A percentile compares a stretch with the other conserved stretches of the same genome.
phyloP scores from a whole-genome alignment of 2,113 vertebrate species.

The Girardinichthys multiradiatus region DNA sequence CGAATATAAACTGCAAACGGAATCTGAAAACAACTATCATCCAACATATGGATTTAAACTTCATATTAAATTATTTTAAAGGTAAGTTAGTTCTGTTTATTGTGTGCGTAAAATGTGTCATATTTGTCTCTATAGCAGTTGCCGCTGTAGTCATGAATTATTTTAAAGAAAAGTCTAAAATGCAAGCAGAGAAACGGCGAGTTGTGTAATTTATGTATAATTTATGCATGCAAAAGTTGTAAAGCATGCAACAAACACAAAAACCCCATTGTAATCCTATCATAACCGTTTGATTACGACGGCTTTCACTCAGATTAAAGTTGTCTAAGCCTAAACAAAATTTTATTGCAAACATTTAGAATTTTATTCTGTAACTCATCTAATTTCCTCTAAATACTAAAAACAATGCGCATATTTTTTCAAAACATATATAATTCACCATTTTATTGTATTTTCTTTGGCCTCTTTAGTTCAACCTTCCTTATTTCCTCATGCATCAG shows the following conservation, averaged over 20 bases:
- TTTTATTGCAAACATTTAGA: not conserved
- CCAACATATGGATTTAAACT: constrained; percentile 32
- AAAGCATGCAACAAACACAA: not conserved
- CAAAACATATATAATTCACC: not conserved
- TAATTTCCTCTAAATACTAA: not conserved
- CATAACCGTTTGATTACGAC: not conserved
- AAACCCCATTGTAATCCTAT: not conserved
- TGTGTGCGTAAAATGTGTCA: not conserved
- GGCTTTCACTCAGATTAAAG: constrained; percentile 19
- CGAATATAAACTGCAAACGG: constrained; percentile 3
- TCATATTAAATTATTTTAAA: constrained; percentile 2
- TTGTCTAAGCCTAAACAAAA: not conserved
- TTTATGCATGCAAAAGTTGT: constrained; percentile 11
- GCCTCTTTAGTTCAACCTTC: not conserved
- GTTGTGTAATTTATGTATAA: not conserved
- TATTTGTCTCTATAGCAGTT: not conserved
- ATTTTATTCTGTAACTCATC: not conserved
- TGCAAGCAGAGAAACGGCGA: not conserved
- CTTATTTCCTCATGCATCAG: constrained; percentile 17
- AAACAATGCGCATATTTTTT: not conserved
- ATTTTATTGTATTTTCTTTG: not conserved
- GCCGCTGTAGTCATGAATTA: not conserved
- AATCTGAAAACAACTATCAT: not conserved
- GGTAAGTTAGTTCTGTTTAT: constrained; percentile 36
- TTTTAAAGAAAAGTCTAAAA: not conserved